phyloP scores from a whole-genome alignment of 1,140 invertebrate genomes.

The Bombus superbus region DNA sequence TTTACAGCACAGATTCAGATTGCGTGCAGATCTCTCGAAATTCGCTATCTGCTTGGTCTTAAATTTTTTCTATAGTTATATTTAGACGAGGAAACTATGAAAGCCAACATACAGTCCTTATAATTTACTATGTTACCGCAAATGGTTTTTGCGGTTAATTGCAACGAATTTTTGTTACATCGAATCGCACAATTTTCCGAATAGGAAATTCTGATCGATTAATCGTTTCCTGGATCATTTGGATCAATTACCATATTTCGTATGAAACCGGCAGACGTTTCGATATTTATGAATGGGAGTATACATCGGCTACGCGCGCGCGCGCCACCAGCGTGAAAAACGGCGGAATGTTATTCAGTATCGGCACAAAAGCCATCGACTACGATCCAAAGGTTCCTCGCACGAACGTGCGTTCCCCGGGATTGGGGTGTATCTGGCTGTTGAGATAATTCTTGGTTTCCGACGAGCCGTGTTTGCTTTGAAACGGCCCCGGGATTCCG shows the following conservation, averaged over 20 bases:
- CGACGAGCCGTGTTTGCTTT: not conserved
- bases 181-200: not conserved
- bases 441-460: constrained; percentile 11
- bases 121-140: too few relatives aligned
- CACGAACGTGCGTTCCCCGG: not conserved
- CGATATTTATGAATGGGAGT: not conserved
- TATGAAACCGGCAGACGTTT: too few relatives aligned
- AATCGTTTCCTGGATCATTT: not conserved
- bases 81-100: not conserved
- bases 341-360: constrained; percentile 13
- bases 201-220: not conserved
- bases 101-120: too few relatives aligned
- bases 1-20: too few relatives aligned
- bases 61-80: not conserved
- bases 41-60: too few relatives aligned
- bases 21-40: too few relatives aligned
- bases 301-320: not conserved
- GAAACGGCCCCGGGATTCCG: not conserved
- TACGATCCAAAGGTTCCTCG: not conserved
- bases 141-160: not conserved
- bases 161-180: not conserved
- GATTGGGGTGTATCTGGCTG: not conserved
- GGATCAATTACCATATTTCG: not conserved
- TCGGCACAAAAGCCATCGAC: not conserved
- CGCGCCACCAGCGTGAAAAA: not conserved